phyloP scores from a whole-genome alignment of 2,888 invertebrate genomes.

The Caenorhabditis sp. region DNA sequence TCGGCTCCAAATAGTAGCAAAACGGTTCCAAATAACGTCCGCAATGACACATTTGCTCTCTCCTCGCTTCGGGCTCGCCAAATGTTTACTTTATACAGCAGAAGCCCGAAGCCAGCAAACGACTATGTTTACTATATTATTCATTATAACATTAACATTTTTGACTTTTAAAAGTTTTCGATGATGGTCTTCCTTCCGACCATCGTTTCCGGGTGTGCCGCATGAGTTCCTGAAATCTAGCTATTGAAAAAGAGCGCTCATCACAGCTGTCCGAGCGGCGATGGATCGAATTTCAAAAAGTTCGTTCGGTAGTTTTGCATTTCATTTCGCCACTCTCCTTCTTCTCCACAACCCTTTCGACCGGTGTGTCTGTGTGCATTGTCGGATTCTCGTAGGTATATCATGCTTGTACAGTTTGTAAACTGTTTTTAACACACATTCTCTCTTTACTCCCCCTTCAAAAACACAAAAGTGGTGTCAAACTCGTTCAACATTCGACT shows the following conservation, averaged over 20 bases:
- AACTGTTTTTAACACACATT: no score
- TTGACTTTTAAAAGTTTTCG: no score
- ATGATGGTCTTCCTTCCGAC: no score
- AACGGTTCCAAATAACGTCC: constrained; percentile 11
- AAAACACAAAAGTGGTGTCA: neutral
- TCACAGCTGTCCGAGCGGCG: constrained; percentile 43
- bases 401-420: no score
- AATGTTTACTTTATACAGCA: constrained; percentile 42
- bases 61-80: constrained; percentile 2
- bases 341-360: neutral
- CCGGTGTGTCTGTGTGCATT: no score
- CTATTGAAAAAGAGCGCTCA: neutral
- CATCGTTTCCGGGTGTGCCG: no score
- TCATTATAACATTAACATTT: constrained; percentile 29
- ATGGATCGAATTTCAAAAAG: constrained; percentile 45
- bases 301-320: no score
- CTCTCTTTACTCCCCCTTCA: no score
- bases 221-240: no score
- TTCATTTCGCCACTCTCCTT: constrained; percentile 19
- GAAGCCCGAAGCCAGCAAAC: constrained; percentile 14
- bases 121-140: constrained; percentile 38
- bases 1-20: constrained; percentile 2
- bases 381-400: no score
- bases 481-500: no score
- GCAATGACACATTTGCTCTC: constrained; percentile 9